phyloP scores from a whole-genome alignment of 2,797 vertebrate species.

The Rhinatrema bivittatum region DNA sequence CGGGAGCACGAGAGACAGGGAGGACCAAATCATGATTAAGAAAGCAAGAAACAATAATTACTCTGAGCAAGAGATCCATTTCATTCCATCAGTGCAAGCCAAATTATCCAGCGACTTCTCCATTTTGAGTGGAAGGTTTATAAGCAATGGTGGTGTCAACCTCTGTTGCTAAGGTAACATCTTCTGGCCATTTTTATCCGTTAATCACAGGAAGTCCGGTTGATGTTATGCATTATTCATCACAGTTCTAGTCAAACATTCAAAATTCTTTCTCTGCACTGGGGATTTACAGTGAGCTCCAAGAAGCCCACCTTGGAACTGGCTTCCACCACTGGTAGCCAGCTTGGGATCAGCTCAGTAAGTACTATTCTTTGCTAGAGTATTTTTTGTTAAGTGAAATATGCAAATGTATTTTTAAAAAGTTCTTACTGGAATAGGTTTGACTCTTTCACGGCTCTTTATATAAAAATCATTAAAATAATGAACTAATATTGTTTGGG shows the following conservation, averaged over 20 bases:
- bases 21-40: constrained; percentile 3
- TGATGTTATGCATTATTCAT: constrained; percentile 65
- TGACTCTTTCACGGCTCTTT: neutral
- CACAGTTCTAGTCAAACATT: constrained; percentile 55
- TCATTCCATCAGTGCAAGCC: no score
- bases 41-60: constrained; percentile 16
- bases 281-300: constrained; percentile 49
- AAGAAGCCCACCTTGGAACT: constrained; percentile 43
- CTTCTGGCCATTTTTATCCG: constrained; percentile 62
- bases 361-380: constrained; percentile 43
- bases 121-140: constrained; percentile 38
- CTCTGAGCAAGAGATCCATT: no score
- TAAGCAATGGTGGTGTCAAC: constrained; percentile 56
- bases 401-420: neutral
- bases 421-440: neutral
- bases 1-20: constrained; percentile 10
- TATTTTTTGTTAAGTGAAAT: neutral
- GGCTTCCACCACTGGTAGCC: constrained; percentile 19
- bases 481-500: no score
- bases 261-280: constrained; percentile 59
- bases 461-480: no score
- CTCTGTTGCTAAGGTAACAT: constrained; percentile 69
- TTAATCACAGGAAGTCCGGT: constrained; percentile 57
- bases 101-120: constrained; percentile 41
- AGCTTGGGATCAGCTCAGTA: constrained; percentile 38